These are phyloP conservation scores for Corythornis madagascariensis DNA, from an alignment of 2,113 vertebrate genomes.

Conservation along the genomic window DNA sequence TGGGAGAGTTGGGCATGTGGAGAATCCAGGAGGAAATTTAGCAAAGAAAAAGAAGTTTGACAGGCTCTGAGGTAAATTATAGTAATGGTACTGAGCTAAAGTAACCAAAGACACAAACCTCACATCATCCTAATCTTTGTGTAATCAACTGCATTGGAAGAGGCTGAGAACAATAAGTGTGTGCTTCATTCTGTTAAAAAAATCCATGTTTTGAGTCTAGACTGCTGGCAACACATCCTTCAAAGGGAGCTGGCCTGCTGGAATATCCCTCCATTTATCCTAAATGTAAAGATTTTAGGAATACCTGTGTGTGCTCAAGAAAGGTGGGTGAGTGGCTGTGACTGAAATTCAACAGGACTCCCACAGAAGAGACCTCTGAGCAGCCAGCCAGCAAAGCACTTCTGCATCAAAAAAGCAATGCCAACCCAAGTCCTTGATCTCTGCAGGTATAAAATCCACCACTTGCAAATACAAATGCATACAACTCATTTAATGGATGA, in stretches of 20 bases:
- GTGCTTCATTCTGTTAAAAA: not conserved
- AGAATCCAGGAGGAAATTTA: not conserved
- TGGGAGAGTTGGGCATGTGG: not conserved
- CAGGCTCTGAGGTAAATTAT: conserved; percentile 53
- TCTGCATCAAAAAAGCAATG: not conserved
- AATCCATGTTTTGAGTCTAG: not conserved
- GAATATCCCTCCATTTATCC: not conserved
- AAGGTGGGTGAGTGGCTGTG: not conserved
- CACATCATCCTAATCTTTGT: conserved; percentile 9
- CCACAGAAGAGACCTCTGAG: not conserved
- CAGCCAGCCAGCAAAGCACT: not conserved
- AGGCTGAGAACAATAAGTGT: not conserved
- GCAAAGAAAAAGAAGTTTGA: conserved; percentile 47
- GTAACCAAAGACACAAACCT: not conserved
- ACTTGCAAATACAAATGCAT: conserved; percentile 10
- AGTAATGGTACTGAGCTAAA: conserved; percentile 30
- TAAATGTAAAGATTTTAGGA: not conserved
- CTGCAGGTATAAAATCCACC: not conserved
- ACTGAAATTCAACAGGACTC: not conserved
- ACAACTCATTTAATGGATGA: not conserved
- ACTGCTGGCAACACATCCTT: not conserved
- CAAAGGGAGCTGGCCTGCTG: not conserved
- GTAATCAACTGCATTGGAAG: not conserved
- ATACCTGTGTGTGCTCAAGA: not conserved
- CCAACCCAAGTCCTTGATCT: conserved; percentile 28